A percentile compares a stretch with the other conserved stretches of the same genome.
These are phyloP conservation scores for Luscinia luscinia DNA, from an alignment of 2,797 vertebrate species.

Conservation along the genomic window DNA sequence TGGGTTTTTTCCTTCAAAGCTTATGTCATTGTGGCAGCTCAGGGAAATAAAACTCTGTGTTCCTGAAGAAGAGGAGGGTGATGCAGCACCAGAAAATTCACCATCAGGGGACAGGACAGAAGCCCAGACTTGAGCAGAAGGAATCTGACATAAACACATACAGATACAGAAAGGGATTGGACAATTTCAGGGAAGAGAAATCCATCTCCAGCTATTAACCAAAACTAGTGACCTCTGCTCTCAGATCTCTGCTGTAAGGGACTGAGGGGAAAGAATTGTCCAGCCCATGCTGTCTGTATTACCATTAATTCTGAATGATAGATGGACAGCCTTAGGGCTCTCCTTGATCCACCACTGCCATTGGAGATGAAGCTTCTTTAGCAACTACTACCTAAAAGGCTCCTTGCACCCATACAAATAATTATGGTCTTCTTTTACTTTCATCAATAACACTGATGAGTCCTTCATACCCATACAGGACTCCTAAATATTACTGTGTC, in stretches of 20 bases:
- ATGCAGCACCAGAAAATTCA: not conserved
- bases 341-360: not conserved
- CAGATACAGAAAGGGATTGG: not conserved
- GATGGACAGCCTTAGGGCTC: not conserved
- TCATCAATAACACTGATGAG: not conserved
- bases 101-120: not conserved
- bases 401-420: not conserved
- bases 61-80: not conserved
- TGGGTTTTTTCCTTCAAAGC: not conserved
- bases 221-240: not conserved
- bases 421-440: not conserved
- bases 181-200: not conserved
- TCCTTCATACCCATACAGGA: not conserved
- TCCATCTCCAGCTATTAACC: not conserved
- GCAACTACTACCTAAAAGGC: not conserved
- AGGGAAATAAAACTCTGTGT: not conserved
- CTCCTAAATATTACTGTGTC: not conserved
- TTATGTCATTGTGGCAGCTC: not conserved
- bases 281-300: not conserved
- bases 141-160: not conserved
- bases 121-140: not conserved
- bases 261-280: not conserved
- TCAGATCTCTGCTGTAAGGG: not conserved
- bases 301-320: not conserved
- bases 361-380: not conserved